A percentile compares a stretch with the other conserved stretches of the same genome.
Evolutionary conservation across 2,113 vertebrate species (phyloP).

Genomic region (Cettia cetti): DNA sequence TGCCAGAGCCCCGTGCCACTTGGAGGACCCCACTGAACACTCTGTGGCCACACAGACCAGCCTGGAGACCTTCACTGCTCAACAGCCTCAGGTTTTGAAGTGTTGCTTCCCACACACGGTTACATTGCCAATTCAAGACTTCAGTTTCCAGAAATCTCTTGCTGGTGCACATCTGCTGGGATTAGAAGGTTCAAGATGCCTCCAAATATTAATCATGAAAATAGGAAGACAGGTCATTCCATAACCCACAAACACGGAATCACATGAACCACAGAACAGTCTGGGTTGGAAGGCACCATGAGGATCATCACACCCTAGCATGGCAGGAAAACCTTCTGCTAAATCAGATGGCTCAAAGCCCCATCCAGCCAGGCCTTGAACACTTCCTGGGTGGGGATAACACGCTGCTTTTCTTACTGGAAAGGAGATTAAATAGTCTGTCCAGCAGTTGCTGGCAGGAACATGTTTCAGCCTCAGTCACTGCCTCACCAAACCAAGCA

Average conservation of each 20-base stretch:
- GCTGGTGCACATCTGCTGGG: background rate
- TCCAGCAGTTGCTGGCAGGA: background rate
- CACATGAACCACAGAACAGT: fast-evolving
- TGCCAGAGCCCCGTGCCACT: background rate
- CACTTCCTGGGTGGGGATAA: background rate
- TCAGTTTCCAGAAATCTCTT: background rate
- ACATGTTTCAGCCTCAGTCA: fast-evolving
- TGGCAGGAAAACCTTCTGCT: background rate
- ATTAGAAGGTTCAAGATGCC: background rate
- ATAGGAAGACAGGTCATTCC: fast-evolving
- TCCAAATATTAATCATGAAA: background rate
- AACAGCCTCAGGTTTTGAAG: background rate
- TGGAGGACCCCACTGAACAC: background rate
- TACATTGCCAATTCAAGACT: fast-evolving
- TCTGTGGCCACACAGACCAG: background rate
- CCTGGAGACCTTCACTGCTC: background rate
- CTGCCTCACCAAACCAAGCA: background rate
- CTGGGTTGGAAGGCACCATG: background rate
- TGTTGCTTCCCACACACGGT: fast-evolving
- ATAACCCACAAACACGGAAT: background rate
- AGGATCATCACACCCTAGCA: background rate
- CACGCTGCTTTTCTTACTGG: background rate
- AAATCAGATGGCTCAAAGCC: background rate
- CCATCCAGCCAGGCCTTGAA: background rate
- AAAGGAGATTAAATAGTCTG: background rate